Evolutionary conservation across 2,888 invertebrate genomes (phyloP), one percentile per base, ranked within the genome.

Genomic region (Agriotes lineatus): DNA sequence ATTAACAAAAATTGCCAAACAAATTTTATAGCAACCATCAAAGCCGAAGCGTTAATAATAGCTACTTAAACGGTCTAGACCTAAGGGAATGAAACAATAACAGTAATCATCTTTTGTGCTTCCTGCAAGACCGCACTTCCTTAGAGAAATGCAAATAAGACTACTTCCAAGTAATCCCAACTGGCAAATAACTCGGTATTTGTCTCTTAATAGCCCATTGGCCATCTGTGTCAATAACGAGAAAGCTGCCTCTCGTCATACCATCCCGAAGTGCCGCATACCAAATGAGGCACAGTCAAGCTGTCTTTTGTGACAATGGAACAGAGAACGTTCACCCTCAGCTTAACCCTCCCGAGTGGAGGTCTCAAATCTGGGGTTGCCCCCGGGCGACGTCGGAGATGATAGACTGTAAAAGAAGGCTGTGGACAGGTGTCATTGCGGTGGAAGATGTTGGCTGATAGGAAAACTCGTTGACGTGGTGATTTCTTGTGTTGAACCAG

Each of bases 351-450:
- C 66, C 61, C 58, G 64, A 56, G 59, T 60, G 62, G 59, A 66
- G 70, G 65, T 67, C 63, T 62, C 30, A 56, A 50, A 50, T 61
- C 58, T 62, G 52, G 68, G 68, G 62, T 62, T 63, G 50, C 61
- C 70, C 64, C 63, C 45, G 67, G 71, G 71, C 69, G 69, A 66
- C 61, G 54, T 66, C 61, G 56, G 50, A 60, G 65, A 64, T 69
- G 39, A 62, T 71, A 64, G 64, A 71, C 69, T 65, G 65, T 58
- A 70, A 70, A 69, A 54, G 57, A 63, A 59, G 61, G 50, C 62
- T 68, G 52, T 30, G 61, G 73, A 73, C 73, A 73, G 73, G 73
- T 73, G 73, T 73, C 73, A 73, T 25, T 25, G 33, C 33, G 33
- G 52, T 33, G 30, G 52, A 16, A 10, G 52, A 52, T n/a, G 33